phyloP scores from a whole-genome alignment of 2,888 invertebrate species.

The Eulithis testata region DNA sequence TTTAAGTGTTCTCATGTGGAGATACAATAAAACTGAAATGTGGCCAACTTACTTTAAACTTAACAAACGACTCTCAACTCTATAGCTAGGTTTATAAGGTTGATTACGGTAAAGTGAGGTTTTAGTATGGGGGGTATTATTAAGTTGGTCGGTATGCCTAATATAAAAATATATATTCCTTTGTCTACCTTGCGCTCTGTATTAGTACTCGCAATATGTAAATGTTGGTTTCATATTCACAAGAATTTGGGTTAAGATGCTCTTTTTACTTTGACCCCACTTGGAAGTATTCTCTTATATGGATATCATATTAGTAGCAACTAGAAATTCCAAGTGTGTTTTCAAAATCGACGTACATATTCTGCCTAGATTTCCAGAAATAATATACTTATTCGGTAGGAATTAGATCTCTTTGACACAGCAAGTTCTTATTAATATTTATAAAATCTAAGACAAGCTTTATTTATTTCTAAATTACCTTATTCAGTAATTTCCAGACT shows the following conservation, averaged over 20 bases:
- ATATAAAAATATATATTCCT: constrained; percentile 42
- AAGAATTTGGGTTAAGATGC: constrained; percentile 34
- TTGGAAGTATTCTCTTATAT: background rate
- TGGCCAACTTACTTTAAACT: constrained; percentile 28
- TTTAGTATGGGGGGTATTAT: constrained; percentile 25
- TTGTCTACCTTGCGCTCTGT: constrained; percentile 38
- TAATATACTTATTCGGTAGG: too few relatives aligned
- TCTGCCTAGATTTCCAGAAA: too few relatives aligned
- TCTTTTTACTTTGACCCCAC: background rate
- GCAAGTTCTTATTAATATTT: too few relatives aligned
- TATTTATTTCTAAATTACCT: too few relatives aligned
- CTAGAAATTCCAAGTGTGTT: too few relatives aligned
- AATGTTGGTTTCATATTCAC: constrained; percentile 51
- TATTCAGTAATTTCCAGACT: too few relatives aligned
- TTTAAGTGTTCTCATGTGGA: constrained; percentile 34
- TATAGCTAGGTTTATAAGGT: constrained; percentile 1
- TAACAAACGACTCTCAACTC: constrained; percentile 10
- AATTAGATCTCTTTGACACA: too few relatives aligned
- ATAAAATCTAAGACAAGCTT: too few relatives aligned
- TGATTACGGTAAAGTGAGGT: constrained; percentile 6
- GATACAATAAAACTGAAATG: constrained; percentile 34
- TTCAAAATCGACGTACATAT: too few relatives aligned
- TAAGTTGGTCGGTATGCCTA: constrained; percentile 38
- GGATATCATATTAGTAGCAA: too few relatives aligned
- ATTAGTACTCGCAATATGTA: constrained; percentile 58